These are phyloP conservation scores for Drosophila anomalata DNA, from an alignment of 2,888 invertebrate species.

Conservation along the genomic window DNA sequence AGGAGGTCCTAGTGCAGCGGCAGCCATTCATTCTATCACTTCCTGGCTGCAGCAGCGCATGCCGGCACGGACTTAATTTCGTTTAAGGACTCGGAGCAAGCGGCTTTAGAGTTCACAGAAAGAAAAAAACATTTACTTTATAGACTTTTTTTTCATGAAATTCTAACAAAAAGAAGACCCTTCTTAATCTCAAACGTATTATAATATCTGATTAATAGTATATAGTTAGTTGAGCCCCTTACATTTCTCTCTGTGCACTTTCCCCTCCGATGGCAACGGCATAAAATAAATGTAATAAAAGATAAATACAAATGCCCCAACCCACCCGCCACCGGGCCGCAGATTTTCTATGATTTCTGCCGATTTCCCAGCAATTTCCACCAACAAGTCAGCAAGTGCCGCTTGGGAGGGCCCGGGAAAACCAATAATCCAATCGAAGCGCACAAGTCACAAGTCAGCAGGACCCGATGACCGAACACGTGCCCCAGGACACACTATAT, in stretches of 20 bases:
- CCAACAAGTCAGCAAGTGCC: slow-evolving; percentile 31
- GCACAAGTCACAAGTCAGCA: slow-evolving; percentile 1
- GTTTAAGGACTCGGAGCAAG: slow-evolving; percentile 64
- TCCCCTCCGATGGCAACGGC: slow-evolving; percentile 1
- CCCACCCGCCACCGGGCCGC: slow-evolving; percentile 1
- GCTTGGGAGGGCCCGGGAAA: background rate
- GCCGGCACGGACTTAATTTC: slow-evolving; percentile 78
- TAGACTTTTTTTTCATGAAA: too few relatives aligned
- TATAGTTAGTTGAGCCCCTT: background rate
- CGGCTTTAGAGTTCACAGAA: slow-evolving; percentile 22
- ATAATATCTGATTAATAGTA: background rate
- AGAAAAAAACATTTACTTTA: background rate
- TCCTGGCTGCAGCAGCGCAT: slow-evolving; percentile 73
- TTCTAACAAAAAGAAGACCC: background rate
- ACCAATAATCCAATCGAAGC: slow-evolving; percentile 23
- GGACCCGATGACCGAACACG: slow-evolving; percentile 38
- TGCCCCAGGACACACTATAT: slow-evolving; percentile 24
- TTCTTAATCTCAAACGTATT: too few relatives aligned
- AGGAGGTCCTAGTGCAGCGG: slow-evolving; percentile 42
- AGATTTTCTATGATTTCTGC: background rate
- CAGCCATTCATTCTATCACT: slow-evolving; percentile 78
- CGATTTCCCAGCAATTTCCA: slow-evolving; percentile 1
- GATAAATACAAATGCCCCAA: slow-evolving; percentile 35
- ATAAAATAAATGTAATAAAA: slow-evolving; percentile 47
- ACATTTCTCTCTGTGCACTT: slow-evolving; percentile 4